Percentiles rank a stretch among this genome's conserved stretches.
phyloP scores from a whole-genome alignment of 2,797 vertebrate species.

The Myoxocephalus aenaeus region DNA sequence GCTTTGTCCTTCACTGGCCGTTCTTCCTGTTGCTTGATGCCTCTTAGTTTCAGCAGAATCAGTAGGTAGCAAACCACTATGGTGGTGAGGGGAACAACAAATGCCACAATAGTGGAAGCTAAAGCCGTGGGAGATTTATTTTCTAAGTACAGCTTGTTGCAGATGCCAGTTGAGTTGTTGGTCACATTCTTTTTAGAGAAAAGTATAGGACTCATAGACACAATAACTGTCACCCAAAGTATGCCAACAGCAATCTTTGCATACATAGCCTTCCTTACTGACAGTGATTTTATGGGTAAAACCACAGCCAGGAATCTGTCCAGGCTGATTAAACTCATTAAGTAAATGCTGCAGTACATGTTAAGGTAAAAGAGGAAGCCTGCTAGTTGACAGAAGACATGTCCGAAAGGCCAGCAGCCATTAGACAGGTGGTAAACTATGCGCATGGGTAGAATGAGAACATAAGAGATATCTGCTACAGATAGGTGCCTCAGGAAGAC shows the following conservation, averaged over 20 bases:
- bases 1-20: conserved; percentile 71
- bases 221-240: conserved; percentile 74
- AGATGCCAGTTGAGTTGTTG: conserved; percentile 58
- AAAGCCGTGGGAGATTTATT: conserved; percentile 68
- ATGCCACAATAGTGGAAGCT: conserved; percentile 78
- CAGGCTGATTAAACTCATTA: conserved; percentile 83
- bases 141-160: conserved; percentile 80
- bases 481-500: conserved; percentile 81
- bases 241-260: conserved; percentile 68
- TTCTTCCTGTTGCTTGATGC: conserved; percentile 52
- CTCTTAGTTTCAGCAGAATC: conserved; percentile 77
- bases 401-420: conserved; percentile 78
- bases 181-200: conserved; percentile 39
- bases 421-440: conserved; percentile 79
- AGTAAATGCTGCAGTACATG: conserved; percentile 84
- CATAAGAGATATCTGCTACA: conserved; percentile 81
- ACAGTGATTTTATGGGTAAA: conserved; percentile 67
- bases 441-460: conserved; percentile 82
- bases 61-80: conserved; percentile 76
- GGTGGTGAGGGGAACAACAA: conserved; percentile 75
- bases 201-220: conserved; percentile 74
- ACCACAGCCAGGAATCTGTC: conserved; percentile 81
- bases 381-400: conserved; percentile 69
- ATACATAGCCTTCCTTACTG: conserved; percentile 67
- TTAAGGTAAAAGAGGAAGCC: conserved; percentile 85